Conservation (phyloP, 2,797 vertebrate genomes). For the Sebastes variabilis region DNA sequence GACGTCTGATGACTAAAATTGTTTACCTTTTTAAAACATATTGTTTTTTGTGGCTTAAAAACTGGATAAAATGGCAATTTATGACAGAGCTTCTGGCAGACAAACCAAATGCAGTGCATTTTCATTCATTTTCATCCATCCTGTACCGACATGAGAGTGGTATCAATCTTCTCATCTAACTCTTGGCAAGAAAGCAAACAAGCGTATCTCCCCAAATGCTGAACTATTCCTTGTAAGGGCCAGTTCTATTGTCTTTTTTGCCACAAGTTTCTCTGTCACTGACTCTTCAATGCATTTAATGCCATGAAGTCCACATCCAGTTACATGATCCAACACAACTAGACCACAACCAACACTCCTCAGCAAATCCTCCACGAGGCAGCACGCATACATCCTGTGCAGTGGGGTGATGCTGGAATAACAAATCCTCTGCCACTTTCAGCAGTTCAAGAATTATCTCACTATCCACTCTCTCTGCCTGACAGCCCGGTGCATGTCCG, state of each 20-base stretch:
- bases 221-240: background rate
- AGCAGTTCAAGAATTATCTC: constrained; percentile 53
- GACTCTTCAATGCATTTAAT: background rate
- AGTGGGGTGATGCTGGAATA: constrained; percentile 43
- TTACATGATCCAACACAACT: constrained; percentile 24
- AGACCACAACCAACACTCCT: constrained; percentile 42
- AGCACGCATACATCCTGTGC: constrained; percentile 45
- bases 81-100: background rate
- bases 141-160: no score
- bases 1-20: background rate
- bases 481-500: constrained; percentile 30
- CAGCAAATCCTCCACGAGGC: constrained; percentile 44
- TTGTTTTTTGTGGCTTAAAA: background rate
- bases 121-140: background rate
- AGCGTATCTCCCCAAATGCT: background rate
- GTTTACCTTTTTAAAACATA: no score
- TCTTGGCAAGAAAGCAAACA: background rate
- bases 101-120: background rate
- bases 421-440: constrained; percentile 50
- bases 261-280: background rate
- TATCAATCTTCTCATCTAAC: background rate
- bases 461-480: constrained; percentile 33
- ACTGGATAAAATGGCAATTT: background rate
- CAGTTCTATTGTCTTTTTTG: background rate
- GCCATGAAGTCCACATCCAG: constrained; percentile 14